Evolutionary conservation across 35 echinoderm and acorn worm species (phyloP), one percentile per base, ranked within the genome.

Genomic region (Chiridota heheva): DNA sequence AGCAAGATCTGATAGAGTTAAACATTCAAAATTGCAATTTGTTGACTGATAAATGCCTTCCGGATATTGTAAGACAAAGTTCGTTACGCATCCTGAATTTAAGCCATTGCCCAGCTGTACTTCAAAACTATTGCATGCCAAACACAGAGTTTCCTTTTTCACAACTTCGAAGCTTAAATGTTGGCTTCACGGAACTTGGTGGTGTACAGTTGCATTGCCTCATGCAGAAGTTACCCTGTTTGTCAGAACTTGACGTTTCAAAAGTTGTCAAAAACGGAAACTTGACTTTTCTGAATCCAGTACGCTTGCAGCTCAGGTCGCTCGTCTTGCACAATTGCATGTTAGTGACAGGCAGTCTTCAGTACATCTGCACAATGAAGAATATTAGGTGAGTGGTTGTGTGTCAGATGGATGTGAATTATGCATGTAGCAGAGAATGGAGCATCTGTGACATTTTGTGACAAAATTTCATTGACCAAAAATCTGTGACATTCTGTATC

Each of bases 301-400:
- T 88, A 12, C 82, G 66, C 46, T 43, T 45, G 10, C 41, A 59
- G 24, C 85, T 98, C 8, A 84, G 77, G 32, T 92, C 85, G 7
- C 81, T 98, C 7, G 81, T 98, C 10, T 67, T 98, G 25, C 84
- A 91, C 78, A 84, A 98, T 63, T 98, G 95, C 75, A 82, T 88
- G 22, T 57, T 98, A 13, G 62, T 88, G 2, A 55, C 67, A 3
- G 57, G 60, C 35, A 88, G 93, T 80, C 40, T 84, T 7, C 77
- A 91, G 2, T 87, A 81, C 58, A 61, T 98, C 4, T 88, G 75
- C 57, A 46, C 24, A 35, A 22, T 98, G 35, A 45, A n/a, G 33
- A 36, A 44, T 64, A 30, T 68, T 98, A 41, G 88, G 61, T 64
- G 13, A 64, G 61, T 7, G 8, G 13, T 7, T 64, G 7, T 64